Base-by-base conservation (phyloP, 2,888 invertebrate genomes). In the Cheilosia grossa region DNA sequence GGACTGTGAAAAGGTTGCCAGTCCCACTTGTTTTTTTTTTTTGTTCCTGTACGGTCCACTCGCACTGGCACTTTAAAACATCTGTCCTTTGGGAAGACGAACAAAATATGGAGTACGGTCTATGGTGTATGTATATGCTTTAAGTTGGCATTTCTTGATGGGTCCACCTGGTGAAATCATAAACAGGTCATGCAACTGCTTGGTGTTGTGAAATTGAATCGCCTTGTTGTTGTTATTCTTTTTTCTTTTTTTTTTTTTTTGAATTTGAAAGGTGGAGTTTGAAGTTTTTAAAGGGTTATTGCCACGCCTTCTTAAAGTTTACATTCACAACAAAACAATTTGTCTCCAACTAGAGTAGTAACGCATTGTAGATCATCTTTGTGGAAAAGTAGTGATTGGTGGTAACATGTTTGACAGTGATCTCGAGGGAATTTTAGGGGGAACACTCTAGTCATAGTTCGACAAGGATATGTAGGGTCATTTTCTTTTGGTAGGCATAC, bases 1-100 rank as follows among this genome's bases (percentile, higher is more conserved):
- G 79, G 63, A 74, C 47, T 78, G 79, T 40, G 63, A 69, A 74
- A 74, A 64, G 51, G 53, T 74, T 64, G 73, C 56, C 79, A 70
- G 59, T 61, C 75, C 75, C 80, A 59, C 51, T 30, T 44, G 21
- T 49, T 9, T 58, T 64, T 54, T 42, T 44, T 30, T 49, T 9
- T 58, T 64, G 47, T 42, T 49, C 17, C 56, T 44, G 21, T 7
- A 19, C n/a, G 9, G 30, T 44, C 21, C 30, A 63, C 59, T 59
- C 30, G 30, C 30, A 66, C 66, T 27, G 40, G 54, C 10, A 49
- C 75, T 80, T 85, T 70, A 80, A 64, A 72, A 80, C 80, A 85
- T 80, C 83, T 85, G 83, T 66, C 66, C 66, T 63, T 66, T 49
- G 69, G 40, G 78, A 27, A 44, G 69, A 51, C 1, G 27, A 27